Conservation (phyloP, 2,113 vertebrate species). For the Passer montanus region DNA sequence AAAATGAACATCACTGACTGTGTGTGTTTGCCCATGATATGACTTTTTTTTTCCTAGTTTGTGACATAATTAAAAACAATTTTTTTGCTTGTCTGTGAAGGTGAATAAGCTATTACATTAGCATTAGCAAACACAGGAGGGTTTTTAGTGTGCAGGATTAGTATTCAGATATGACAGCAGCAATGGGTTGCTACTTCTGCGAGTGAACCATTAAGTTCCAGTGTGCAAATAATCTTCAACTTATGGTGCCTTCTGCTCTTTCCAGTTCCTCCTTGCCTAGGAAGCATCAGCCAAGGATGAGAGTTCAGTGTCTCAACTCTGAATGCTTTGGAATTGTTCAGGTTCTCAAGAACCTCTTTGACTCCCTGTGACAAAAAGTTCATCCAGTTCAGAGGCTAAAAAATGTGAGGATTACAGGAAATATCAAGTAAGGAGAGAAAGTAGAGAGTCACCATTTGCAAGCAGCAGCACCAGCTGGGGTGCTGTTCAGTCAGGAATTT, state of each 20-base stretch:
- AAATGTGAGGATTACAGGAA: neutral
- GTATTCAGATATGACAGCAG: neutral
- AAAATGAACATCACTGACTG: neutral
- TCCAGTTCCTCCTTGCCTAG: neutral
- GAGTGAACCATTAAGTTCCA: neutral
- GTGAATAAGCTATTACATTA: neutral
- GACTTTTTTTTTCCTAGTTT: neutral
- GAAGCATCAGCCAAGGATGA: neutral
- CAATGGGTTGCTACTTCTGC: neutral
- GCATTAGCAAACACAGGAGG: neutral
- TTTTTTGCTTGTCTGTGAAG: neutral
- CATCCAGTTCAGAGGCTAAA: neutral
- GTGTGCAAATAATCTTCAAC: slow-evolving; percentile 35
- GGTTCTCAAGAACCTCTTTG: neutral
- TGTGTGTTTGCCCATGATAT: neutral
- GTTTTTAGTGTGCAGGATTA: neutral
- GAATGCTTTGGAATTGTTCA: neutral
- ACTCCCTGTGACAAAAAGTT: neutral
- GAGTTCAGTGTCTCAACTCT: neutral
- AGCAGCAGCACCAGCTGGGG: neutral
- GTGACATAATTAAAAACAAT: neutral
- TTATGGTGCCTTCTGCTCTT: neutral
- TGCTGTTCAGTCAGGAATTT: neutral
- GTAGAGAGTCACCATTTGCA: neutral
- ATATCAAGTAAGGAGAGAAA: neutral